Evolutionary conservation across 2,888 invertebrate species (phyloP).

Genomic region (Diogma glabrata): DNA sequence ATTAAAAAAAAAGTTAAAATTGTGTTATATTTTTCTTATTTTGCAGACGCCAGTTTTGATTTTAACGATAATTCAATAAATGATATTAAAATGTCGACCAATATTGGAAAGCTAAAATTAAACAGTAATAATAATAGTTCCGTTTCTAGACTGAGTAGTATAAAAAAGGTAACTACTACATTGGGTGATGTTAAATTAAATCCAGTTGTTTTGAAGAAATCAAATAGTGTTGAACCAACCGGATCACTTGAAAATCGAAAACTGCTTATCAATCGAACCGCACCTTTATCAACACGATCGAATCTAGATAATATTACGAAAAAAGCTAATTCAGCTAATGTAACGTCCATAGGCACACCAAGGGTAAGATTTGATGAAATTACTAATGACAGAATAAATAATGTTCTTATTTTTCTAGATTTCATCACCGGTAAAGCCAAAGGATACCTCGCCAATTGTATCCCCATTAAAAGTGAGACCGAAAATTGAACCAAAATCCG

Average conservation of each 20-base stretch:
- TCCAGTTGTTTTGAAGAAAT: slow-evolving; percentile 30
- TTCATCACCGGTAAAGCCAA: too few relatives aligned
- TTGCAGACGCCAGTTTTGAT: slow-evolving; percentile 11
- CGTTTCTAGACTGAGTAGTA: slow-evolving; percentile 19
- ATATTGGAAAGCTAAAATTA: slow-evolving; percentile 12
- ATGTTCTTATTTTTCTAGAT: too few relatives aligned
- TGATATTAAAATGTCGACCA: slow-evolving; percentile 9
- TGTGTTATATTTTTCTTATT: neutral
- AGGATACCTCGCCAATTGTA: too few relatives aligned
- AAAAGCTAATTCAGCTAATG: slow-evolving; percentile 7
- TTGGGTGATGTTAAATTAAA: slow-evolving; percentile 24
- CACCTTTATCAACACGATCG: neutral
- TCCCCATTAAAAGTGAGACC: too few relatives aligned
- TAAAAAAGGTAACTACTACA: slow-evolving; percentile 13
- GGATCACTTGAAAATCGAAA: slow-evolving; percentile 2
- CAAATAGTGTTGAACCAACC: slow-evolving; percentile 23
- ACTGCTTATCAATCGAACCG: neutral
- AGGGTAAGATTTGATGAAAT: too few relatives aligned
- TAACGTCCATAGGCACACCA: too few relatives aligned
- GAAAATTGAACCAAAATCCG: too few relatives aligned
- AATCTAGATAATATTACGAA: neutral
- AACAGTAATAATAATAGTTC: slow-evolving; percentile 14
- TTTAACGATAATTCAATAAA: slow-evolving; percentile 9
- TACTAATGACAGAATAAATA: too few relatives aligned
- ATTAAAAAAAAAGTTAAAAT: neutral